Percentiles rank a stretch among this genome's conserved stretches.
These are phyloP conservation scores for Atta colombica DNA, from an alignment of 1,140 invertebrate species.

Conservation along the genomic window DNA sequence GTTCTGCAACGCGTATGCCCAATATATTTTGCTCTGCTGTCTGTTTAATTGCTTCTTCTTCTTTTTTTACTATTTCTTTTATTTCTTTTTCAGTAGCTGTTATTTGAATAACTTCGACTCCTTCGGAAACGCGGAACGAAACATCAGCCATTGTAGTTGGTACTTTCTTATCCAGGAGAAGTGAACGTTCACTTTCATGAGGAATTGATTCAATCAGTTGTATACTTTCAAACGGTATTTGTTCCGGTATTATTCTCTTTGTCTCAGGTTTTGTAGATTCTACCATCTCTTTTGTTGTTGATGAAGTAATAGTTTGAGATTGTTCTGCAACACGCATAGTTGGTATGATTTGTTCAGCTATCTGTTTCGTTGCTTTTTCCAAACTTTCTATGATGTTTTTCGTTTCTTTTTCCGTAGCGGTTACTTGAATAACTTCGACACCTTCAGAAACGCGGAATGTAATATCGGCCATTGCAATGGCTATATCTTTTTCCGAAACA, in stretches of 20 bases:
- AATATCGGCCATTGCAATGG: constrained; percentile 75
- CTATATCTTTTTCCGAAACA: constrained; percentile 60
- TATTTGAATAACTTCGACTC: too few relatives aligned
- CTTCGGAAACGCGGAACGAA: too few relatives aligned
- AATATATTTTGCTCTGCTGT: too few relatives aligned
- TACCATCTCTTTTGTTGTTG: constrained; percentile 72
- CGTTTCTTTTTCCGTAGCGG: constrained; percentile 81
- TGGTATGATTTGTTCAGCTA: constrained; percentile 74
- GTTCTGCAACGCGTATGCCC: too few relatives aligned
- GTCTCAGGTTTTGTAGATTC: constrained; percentile 68
- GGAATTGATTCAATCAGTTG: too few relatives aligned
- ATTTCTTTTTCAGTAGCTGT: too few relatives aligned
- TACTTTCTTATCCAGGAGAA: too few relatives aligned
- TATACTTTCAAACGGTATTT: too few relatives aligned
- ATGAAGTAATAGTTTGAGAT: constrained; percentile 78
- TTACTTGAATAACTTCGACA: constrained; percentile 81
- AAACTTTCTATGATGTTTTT: constrained; percentile 81
- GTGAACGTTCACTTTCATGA: too few relatives aligned
- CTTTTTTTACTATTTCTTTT: too few relatives aligned
- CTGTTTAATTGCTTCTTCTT: too few relatives aligned
- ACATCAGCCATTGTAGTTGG: too few relatives aligned
- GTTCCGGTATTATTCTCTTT: constrained; percentile 66
- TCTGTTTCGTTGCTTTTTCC: constrained; percentile 75
- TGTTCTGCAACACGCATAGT: constrained; percentile 77
- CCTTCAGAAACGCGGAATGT: constrained; percentile 77